Evolutionary conservation across 2,797 vertebrate genomes (phyloP), one percentile per base, ranked within the genome.

Genomic region (Podargus strigoides): DNA sequence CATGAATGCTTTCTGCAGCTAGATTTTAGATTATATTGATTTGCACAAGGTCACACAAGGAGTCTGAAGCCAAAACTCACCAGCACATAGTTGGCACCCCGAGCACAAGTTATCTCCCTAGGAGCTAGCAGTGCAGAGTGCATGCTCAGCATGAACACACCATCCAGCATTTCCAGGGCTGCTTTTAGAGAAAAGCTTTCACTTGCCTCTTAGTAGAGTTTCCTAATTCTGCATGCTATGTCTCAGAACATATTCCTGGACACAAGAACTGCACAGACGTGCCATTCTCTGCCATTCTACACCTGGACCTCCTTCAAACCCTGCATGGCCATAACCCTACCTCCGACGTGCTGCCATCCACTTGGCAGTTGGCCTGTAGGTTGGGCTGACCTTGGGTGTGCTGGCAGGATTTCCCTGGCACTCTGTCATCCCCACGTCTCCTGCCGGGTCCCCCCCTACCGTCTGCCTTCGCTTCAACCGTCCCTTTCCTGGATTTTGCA

Each of bases 341-440:
- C 95, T 95, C 73, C 10, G 1, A 72, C 44, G 8, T 47, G 63
- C 91, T 94, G 93, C 94, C 96, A 85, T 94, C 82, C 88, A 23
- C 95, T 95, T 96, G 96, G 96, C 96, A 96, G 93, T 96, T 76
- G 94, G 96, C 93, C 96, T 95, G 96, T 76, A 96, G 93, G 96
- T 95, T 96, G 95, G 96, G 93, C 94, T 96, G 95, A 96, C 96
- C 96, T 96, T 96, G 96, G 96, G 94, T 94, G 88, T 95, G 95
- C 94, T 96, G 96, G 96, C 96, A 96, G 93, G 85, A 91, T 96
- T 96, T 96, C 90, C 88, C 93, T 96, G 94, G 96, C 96, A 96
- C 93, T 96, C 94, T 95, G 96, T 96, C 95, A 96, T 96, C 74
- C 91, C 94, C 70, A 28, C 2, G 7, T 78, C 90, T 95, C 95